Evolutionary conservation across 2,888 invertebrate species (phyloP).

Genomic region (Corythucha ciliata): DNA sequence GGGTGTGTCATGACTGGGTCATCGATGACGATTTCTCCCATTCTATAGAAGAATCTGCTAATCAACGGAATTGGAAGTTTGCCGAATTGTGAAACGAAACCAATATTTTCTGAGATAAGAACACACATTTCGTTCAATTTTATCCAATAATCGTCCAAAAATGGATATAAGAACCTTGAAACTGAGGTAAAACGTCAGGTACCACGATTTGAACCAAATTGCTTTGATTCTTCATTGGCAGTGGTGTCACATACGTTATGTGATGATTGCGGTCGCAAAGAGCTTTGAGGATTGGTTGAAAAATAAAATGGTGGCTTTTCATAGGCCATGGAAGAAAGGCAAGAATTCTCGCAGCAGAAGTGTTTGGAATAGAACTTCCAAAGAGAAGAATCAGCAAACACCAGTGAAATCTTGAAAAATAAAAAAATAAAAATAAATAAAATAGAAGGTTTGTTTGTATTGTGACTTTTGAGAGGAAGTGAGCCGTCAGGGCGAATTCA

Average conservation of each 20-base stretch:
- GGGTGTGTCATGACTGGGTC: background rate
- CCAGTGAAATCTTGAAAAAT: no score
- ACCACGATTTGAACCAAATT: background rate
- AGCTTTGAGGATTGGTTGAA: conserved; percentile 26
- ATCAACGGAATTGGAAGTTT: background rate
- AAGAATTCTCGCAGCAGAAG: no score
- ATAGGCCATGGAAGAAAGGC: conserved; percentile 30
- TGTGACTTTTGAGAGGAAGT: no score
- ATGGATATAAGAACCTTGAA: background rate
- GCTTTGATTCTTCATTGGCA: no score
- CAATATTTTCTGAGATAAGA: conserved; percentile 3
- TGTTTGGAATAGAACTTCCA: no score
- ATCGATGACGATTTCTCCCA: background rate
- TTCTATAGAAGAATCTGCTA: conserved; percentile 10
- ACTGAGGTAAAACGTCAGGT: background rate
- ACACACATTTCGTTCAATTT: background rate
- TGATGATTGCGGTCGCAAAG: conserved; percentile 33
- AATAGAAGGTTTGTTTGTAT: no score
- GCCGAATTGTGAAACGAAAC: conserved; percentile 6
- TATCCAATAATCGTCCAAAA: background rate
- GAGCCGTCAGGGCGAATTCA: no score
- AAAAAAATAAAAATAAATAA: no score
- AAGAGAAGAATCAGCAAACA: no score
- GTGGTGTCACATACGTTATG: conserved; percentile 26
- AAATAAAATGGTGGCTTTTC: conserved; percentile 30